These are phyloP conservation scores for Aplysina aerophoba DNA, from an alignment of 37 sponge, comb jelly and placozoan genomes.

Conservation along the genomic window DNA sequence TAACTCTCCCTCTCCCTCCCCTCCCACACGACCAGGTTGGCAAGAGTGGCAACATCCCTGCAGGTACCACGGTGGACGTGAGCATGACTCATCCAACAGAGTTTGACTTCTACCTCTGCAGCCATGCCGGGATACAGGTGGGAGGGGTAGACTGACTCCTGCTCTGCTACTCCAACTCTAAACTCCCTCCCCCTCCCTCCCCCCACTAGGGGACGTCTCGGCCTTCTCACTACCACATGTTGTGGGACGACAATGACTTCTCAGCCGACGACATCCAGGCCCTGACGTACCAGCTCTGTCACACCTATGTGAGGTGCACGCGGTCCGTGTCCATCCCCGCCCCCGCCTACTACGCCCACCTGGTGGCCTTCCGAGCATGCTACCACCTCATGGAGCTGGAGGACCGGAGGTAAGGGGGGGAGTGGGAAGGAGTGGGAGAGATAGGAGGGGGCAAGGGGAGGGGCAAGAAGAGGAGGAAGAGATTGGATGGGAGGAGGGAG, in stretches of 20 bases:
- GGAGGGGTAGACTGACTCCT: no score
- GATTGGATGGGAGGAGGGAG: neutral
- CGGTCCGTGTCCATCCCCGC: slow-evolving; percentile 95
- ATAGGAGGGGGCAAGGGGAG: neutral
- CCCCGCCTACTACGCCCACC: slow-evolving; percentile 98
- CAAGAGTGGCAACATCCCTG: slow-evolving; percentile 91
- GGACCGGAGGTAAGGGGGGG: slow-evolving; percentile 67
- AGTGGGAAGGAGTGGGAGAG: neutral
- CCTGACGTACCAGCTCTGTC: slow-evolving; percentile 96
- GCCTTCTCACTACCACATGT: slow-evolving; percentile 95
- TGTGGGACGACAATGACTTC: slow-evolving; percentile 97
- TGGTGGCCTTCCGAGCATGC: slow-evolving; percentile 93
- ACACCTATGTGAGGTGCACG: slow-evolving; percentile 95
- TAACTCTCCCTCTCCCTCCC: neutral
- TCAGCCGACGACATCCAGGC: slow-evolving; percentile 91
- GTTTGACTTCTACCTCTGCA: slow-evolving; percentile 97
- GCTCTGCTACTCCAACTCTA: no score
- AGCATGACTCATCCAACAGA: slow-evolving; percentile 94
- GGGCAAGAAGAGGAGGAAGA: neutral
- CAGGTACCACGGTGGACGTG: slow-evolving; percentile 94
- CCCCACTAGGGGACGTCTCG: slow-evolving; percentile 85
- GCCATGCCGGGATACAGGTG: slow-evolving; percentile 94
- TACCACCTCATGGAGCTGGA: slow-evolving; percentile 87
- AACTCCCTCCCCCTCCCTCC: neutral
- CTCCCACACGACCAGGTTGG: slow-evolving; percentile 12